phyloP scores from a whole-genome alignment of 2,888 invertebrate species.

The Platycnemis pennipes region DNA sequence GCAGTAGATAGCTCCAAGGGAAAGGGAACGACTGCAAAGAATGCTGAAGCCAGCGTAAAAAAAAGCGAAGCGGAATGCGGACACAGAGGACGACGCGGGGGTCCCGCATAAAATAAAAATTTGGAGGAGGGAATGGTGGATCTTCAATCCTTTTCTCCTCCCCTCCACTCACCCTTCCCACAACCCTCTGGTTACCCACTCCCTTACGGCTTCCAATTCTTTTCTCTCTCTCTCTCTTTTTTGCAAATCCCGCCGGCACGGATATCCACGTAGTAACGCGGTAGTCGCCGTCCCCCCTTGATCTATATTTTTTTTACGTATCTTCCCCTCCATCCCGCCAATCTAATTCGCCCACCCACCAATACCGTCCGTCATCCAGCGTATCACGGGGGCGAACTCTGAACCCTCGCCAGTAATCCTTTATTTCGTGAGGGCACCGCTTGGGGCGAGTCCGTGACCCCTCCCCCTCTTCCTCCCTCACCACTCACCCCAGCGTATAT shows the following conservation, averaged over 20 bases:
- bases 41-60: slow-evolving; percentile 17
- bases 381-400: background rate
- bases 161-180: background rate
- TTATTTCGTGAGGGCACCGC: background rate
- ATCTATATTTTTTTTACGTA: background rate
- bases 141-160: background rate
- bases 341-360: background rate
- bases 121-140: background rate
- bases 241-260: background rate
- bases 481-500: background rate
- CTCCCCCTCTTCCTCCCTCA: background rate
- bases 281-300: background rate
- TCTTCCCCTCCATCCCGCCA: background rate
- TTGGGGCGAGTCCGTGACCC: background rate
- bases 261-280: background rate
- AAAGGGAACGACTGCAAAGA: background rate
- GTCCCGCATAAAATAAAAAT: background rate
- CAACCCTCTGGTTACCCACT: background rate
- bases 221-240: background rate
- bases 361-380: background rate
- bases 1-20: background rate
- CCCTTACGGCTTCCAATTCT: background rate
- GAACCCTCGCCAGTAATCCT: background rate
- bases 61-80: slow-evolving; percentile 25
- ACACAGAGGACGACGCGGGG: background rate